Conservation (phyloP, 2,888 invertebrate species). For the Thymelicus sylvestris region DNA sequence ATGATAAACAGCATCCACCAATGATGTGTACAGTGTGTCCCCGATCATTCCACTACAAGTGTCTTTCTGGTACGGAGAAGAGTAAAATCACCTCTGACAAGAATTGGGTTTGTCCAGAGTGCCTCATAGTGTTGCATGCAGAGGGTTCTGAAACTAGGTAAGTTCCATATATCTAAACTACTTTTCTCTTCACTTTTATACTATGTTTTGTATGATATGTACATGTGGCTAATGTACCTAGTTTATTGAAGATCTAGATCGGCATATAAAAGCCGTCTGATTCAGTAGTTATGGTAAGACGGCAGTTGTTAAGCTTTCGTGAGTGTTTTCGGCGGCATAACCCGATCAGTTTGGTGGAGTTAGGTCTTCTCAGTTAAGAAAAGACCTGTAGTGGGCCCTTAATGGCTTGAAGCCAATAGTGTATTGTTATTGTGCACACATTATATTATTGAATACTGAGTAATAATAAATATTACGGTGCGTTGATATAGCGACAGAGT, state of each 20-base stretch:
- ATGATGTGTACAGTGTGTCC: slow-evolving; percentile 93
- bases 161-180: slow-evolving; percentile 38
- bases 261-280: no score
- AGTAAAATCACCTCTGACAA: slow-evolving; percentile 70
- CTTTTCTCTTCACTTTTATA: not conserved
- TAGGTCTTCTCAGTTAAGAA: no score
- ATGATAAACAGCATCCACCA: slow-evolving; percentile 64
- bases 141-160: slow-evolving; percentile 89
- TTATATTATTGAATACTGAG: no score
- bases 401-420: no score
- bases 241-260: not conserved
- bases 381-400: no score
- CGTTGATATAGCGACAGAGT: no score
- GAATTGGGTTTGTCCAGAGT: slow-evolving; percentile 95
- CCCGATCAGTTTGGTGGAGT: no score
- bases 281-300: no score
- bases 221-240: not conserved
- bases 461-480: no score
- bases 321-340: no score
- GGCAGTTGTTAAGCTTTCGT: no score
- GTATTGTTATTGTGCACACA: no score
- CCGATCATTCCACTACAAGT: slow-evolving; percentile 92
- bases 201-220: not conserved
- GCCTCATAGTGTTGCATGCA: slow-evolving; percentile 88
- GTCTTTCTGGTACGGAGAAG: slow-evolving; percentile 83